Percentiles rank a stretch among this genome's conserved stretches.
Evolutionary conservation across 2,888 invertebrate genomes (phyloP).

Genomic region (Orthosia cruda): DNA sequence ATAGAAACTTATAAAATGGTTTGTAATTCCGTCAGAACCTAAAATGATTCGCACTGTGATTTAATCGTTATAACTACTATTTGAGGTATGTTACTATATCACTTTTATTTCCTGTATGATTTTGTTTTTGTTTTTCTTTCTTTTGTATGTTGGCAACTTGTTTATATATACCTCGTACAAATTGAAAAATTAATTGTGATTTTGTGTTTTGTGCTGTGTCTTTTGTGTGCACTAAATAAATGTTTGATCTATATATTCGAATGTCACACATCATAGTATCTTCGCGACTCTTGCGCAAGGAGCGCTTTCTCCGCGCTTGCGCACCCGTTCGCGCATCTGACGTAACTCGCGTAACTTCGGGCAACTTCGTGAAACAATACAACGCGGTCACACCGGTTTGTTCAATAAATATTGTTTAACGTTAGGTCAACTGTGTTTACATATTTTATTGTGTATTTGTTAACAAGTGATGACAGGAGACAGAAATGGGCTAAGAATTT

Average conservation of each 20-base stretch:
- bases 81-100: no score
- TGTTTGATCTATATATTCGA: no score
- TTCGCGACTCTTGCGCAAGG: conserved; percentile 65
- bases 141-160: no score
- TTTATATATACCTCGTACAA: no score
- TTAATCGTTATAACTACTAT: no score
- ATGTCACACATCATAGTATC: conserved; percentile 44
- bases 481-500: conserved; percentile 44
- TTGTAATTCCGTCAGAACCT: not conserved
- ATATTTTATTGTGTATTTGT: conserved; percentile 32
- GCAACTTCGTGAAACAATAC: conserved; percentile 59
- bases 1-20: not conserved
- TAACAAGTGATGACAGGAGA: conserved; percentile 42
- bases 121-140: no score
- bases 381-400: conserved; percentile 40
- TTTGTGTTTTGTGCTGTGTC: no score
- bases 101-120: no score
- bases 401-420: conserved; percentile 49
- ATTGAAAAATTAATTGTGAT: no score
- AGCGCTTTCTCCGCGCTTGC: conserved; percentile 70
- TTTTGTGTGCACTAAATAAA: no score
- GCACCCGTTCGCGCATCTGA: conserved; percentile 49
- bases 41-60: no score
- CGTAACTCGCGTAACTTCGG: conserved; percentile 61
- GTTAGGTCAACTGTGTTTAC: conserved; percentile 43